Conservation (phyloP, 2,113 vertebrate species). For the Gobiocypris rarus region DNA sequence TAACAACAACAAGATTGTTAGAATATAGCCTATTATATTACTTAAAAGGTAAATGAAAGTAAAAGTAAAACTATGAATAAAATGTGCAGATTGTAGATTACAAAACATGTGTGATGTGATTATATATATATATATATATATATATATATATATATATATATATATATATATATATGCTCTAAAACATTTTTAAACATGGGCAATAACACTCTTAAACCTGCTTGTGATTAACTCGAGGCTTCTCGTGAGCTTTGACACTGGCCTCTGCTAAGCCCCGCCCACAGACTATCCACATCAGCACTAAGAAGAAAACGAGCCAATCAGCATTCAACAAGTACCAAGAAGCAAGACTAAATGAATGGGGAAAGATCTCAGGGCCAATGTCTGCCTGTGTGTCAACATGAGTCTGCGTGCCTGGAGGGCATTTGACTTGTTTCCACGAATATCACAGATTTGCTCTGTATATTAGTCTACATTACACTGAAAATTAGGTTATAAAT, state of each 20-base stretch:
- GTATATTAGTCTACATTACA: too few relatives aligned
- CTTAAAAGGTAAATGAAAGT: neutral
- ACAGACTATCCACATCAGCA: slow-evolving; percentile 44
- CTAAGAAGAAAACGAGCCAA: slow-evolving; percentile 46
- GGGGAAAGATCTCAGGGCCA: slow-evolving; percentile 33
- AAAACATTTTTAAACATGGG: too few relatives aligned
- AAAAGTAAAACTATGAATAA: neutral
- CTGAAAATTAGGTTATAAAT: neutral
- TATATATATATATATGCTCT: too few relatives aligned
- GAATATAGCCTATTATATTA: neutral
- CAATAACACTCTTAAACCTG: neutral
- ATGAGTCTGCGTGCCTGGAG: neutral
- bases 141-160: too few relatives aligned
- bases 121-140: too few relatives aligned
- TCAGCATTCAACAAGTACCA: slow-evolving; percentile 59
- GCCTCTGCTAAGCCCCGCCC: slow-evolving; percentile 10
- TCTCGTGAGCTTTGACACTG: neutral
- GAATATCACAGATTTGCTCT: neutral
- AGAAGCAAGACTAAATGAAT: slow-evolving; percentile 40
- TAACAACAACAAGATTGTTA: neutral
- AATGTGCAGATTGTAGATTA: too few relatives aligned
- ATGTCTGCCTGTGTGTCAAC: neutral
- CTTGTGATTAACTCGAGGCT: neutral
- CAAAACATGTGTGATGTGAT: too few relatives aligned
- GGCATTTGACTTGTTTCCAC: neutral